Base-by-base conservation (phyloP, 2,888 invertebrate genomes). In the Apoda limacodes region DNA sequence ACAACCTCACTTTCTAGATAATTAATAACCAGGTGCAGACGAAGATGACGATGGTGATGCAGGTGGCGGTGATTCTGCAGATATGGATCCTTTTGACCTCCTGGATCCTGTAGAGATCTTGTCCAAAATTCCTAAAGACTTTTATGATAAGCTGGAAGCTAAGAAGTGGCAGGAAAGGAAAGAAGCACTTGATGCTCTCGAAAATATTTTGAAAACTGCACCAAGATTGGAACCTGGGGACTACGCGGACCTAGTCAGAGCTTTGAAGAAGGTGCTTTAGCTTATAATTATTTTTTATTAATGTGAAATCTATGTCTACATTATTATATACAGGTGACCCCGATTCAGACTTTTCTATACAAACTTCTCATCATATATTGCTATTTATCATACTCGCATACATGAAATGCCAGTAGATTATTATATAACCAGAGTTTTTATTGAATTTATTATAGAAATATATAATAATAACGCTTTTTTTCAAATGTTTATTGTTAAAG, bases 121-220 rank as follows among this genome's bases (percentile, higher is more conserved):
- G 1, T 89, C 93, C 0, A 93, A 95, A 60, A 70, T 99, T 19
- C 96, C 98, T 0, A 94, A 95, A 71, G 95, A 98, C 66, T 98
- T 98, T 66, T 95, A 90, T 59, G 96, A 97, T 3, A 93, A 96
- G 62, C 63, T 93, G 3, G 95, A 98, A 52, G 93, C 93, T 0
- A 97, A 95, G 66, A 98, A 95, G 57, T 99, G 97, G 99, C 94
- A 94, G 57, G 94, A 98, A 34, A 82, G 99, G 14, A 97, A 96
- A 59, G 97, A 98, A 59, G 90, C 91, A 0, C 64, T 99, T 9
- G 98, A 98, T 48, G 82, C 83, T 0, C 62, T 98, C 7, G 93
- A 95, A 42, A 85, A 84, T 42, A 71, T 96, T 11, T 60, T 93
- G 6, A 89, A 91, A 47, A 86, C 85, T 56, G 86, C 87, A 34